Percentiles rank a stretch among this genome's conserved stretches.
These are phyloP conservation scores for Achatina immaculata DNA, from an alignment of 1,140 invertebrate species.

Conservation along the genomic window DNA sequence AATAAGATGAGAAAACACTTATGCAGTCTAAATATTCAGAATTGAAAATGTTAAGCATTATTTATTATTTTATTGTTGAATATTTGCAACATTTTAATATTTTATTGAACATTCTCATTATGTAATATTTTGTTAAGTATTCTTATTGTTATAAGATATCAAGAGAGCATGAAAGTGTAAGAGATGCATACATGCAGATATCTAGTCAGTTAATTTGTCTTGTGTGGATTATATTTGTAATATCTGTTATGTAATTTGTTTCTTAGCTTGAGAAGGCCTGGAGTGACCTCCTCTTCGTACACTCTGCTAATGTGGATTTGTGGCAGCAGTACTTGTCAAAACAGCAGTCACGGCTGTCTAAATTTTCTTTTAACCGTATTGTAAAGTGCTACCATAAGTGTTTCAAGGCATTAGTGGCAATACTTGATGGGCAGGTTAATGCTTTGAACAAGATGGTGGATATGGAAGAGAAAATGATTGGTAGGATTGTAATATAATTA, in stretches of 20 bases:
- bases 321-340: conserved; percentile 71
- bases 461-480: conserved; percentile 57
- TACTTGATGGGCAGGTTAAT: conserved; percentile 50
- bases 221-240: background rate
- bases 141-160: too few relatives aligned
- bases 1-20: too few relatives aligned
- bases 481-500: conserved; percentile 52
- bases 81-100: too few relatives aligned
- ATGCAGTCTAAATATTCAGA: too few relatives aligned
- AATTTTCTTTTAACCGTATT: conserved; percentile 66
- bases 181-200: too few relatives aligned
- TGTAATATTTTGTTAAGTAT: too few relatives aligned
- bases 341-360: conserved; percentile 66
- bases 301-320: conserved; percentile 68
- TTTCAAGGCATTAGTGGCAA: conserved; percentile 59
- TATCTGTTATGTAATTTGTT: conserved; percentile 10
- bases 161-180: too few relatives aligned
- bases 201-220: too few relatives aligned
- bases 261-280: conserved; percentile 66
- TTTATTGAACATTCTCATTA: too few relatives aligned
- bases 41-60: too few relatives aligned
- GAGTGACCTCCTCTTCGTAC: conserved; percentile 70
- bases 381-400: conserved; percentile 69
- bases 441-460: conserved; percentile 44
- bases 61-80: too few relatives aligned